Evolutionary conservation across 1,140 invertebrate genomes (phyloP).

Genomic region (Cyrtorhinus lividipennis): DNA sequence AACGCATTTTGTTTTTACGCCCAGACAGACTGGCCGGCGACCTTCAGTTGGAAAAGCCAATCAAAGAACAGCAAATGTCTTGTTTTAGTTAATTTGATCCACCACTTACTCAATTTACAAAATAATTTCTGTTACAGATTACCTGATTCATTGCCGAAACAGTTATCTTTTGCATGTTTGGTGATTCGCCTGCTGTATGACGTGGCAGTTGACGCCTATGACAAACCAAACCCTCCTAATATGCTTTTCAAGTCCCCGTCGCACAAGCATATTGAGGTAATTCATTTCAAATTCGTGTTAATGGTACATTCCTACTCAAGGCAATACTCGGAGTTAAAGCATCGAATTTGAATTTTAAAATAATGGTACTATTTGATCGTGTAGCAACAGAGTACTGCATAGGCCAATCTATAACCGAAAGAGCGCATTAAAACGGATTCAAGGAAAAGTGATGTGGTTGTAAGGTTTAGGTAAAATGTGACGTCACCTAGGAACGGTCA

Average conservation of each 20-base stretch:
- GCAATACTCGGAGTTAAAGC: too few relatives aligned
- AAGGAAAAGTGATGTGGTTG: too few relatives aligned
- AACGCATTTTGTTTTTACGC: too few relatives aligned
- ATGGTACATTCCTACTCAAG: too few relatives aligned
- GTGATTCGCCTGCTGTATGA: conserved; percentile 76
- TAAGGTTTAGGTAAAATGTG: too few relatives aligned
- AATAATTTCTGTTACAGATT: conserved; percentile 29
- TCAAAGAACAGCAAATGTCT: neutral
- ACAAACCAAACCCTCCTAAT: conserved; percentile 55
- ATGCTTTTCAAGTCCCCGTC: conserved; percentile 49
- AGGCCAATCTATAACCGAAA: neutral
- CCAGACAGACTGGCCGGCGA: too few relatives aligned
- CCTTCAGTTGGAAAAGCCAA: neutral
- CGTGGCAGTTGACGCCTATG: conserved; percentile 79
- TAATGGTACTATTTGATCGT: too few relatives aligned
- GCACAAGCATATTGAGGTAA: conserved; percentile 31
- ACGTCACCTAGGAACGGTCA: too few relatives aligned
- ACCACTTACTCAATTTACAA: neutral
- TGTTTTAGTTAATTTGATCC: neutral
- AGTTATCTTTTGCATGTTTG: conserved; percentile 58
- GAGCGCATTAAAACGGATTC: too few relatives aligned
- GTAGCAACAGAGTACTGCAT: too few relatives aligned
- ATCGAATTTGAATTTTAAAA: conserved; percentile 3
- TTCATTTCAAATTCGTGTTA: too few relatives aligned
- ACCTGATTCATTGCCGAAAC: conserved; percentile 46